Percentiles rank a stretch among this genome's conserved stretches.
Conservation (phyloP, 1,140 invertebrate species). For the Drosophila lini region DNA sequence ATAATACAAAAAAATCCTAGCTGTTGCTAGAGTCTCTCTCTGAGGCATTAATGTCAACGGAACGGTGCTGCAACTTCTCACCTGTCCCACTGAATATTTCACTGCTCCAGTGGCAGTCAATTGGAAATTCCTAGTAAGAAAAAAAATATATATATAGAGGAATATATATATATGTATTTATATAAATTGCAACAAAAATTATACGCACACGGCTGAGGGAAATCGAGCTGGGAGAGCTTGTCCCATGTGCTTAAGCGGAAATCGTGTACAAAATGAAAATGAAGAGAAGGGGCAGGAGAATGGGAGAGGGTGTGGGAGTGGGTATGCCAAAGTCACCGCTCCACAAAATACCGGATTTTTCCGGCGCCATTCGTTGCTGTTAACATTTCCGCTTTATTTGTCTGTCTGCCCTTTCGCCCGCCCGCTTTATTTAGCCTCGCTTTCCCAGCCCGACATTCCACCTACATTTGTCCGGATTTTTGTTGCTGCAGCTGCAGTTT, state of each 20-base stretch:
- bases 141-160: slow-evolving; percentile 17
- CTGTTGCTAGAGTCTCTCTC: slow-evolving; percentile 33
- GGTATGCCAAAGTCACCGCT: slow-evolving; percentile 4
- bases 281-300: neutral
- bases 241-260: slow-evolving; percentile 71
- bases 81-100: slow-evolving; percentile 23
- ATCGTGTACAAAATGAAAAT: slow-evolving; percentile 70
- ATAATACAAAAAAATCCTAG: slow-evolving; percentile 13
- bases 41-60: slow-evolving; percentile 75
- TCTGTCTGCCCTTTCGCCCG: slow-evolving; percentile 62
- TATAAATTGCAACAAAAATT: slow-evolving; percentile 78
- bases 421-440: slow-evolving; percentile 25
- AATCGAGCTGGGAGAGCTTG: slow-evolving; percentile 18
- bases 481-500: slow-evolving; percentile 60
- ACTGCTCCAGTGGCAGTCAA: slow-evolving; percentile 56
- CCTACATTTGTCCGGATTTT: slow-evolving; percentile 50
- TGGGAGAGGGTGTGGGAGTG: neutral
- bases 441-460: slow-evolving; percentile 34
- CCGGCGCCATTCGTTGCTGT: slow-evolving; percentile 77
- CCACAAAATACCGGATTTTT: slow-evolving; percentile 12
- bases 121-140: slow-evolving; percentile 42
- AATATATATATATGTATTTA: slow-evolving; percentile 60
- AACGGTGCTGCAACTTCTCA: slow-evolving; percentile 47
- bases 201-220: slow-evolving; percentile 52
- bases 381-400: slow-evolving; percentile 83